These are phyloP conservation scores for Linnaemya vulpina DNA, from an alignment of 2,888 invertebrate genomes.

Conservation along the genomic window DNA sequence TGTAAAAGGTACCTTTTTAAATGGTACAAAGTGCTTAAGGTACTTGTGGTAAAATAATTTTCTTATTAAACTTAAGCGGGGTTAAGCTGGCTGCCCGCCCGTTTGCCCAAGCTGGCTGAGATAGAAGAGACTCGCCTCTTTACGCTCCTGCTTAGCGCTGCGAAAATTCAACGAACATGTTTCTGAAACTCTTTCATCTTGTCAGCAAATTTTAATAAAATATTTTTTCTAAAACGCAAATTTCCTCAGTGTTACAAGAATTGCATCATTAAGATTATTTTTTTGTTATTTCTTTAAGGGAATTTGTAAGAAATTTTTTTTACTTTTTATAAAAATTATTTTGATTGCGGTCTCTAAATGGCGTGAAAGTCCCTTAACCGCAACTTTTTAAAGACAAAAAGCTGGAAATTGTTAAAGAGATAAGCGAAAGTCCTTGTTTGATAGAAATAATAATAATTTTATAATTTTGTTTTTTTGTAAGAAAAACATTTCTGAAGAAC, in stretches of 20 bases:
- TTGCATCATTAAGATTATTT: background rate
- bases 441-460: conserved; percentile 21
- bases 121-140: too few relatives aligned
- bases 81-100: too few relatives aligned
- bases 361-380: conserved; percentile 29
- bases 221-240: background rate
- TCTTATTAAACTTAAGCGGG: too few relatives aligned
- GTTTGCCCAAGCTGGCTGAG: too few relatives aligned
- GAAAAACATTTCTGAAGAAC: conserved; percentile 17
- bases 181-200: too few relatives aligned
- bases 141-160: too few relatives aligned
- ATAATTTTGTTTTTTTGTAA: background rate
- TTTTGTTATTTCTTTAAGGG: background rate
- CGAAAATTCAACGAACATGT: too few relatives aligned
- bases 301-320: background rate
- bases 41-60: background rate
- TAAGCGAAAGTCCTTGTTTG: conserved; percentile 47
- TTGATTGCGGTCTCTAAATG: conserved; percentile 28
- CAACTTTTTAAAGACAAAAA: conserved; percentile 16
- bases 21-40: too few relatives aligned
- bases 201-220: too few relatives aligned
- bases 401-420: conserved; percentile 5
- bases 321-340: conserved; percentile 14
- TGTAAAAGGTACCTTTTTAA: background rate
- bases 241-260: background rate